Conservation (phyloP, 2,113 vertebrate species). For the Mirza zaza region DNA sequence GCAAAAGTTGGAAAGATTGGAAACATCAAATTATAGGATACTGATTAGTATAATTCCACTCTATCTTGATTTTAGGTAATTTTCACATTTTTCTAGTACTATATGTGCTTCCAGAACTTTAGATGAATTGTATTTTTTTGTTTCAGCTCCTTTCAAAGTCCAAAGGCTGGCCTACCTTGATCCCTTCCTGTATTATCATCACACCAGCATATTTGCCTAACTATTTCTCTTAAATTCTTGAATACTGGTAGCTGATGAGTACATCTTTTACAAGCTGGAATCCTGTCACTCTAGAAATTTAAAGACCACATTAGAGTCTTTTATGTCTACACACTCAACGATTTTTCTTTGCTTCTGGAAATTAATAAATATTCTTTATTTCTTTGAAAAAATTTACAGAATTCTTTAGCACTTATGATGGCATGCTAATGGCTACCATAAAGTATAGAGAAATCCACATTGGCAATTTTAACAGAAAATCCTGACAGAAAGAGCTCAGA, state of each 20-base stretch:
- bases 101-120: slow-evolving; percentile 7
- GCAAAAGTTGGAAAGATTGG: background rate
- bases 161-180: background rate
- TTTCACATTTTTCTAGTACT: background rate
- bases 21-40: background rate
- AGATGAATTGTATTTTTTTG: background rate
- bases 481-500: slow-evolving; percentile 25
- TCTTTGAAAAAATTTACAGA: slow-evolving; percentile 37
- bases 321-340: background rate
- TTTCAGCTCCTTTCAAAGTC: slow-evolving; percentile 9
- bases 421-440: slow-evolving; percentile 13
- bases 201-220: background rate
- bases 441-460: background rate
- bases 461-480: slow-evolving; percentile 53
- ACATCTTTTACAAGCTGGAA: background rate
- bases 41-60: background rate
- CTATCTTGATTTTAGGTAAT: background rate
- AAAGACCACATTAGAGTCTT: background rate
- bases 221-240: background rate
- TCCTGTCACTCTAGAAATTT: background rate
- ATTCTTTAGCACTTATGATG: slow-evolving; percentile 11
- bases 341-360: background rate
- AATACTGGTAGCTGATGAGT: background rate
- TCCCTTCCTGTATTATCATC: background rate
- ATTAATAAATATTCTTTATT: slow-evolving; percentile 37